A percentile compares a stretch with the other conserved stretches of the same genome.
phyloP scores from a whole-genome alignment of 2,797 vertebrate species.

The Takifugu rubripes region DNA sequence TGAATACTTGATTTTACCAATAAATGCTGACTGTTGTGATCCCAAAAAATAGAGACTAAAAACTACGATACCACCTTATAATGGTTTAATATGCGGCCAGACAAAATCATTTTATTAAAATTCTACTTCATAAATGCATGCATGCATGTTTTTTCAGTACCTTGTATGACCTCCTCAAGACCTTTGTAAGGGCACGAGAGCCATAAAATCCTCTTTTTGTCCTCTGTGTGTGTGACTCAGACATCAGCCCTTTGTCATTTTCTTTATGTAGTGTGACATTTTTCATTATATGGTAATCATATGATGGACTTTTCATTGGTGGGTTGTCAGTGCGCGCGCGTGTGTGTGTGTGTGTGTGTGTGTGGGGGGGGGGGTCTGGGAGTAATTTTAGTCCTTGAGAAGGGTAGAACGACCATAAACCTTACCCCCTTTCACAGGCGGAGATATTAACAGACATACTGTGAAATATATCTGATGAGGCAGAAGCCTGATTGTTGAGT shows the following conservation, averaged over 20 bases:
- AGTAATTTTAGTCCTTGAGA: conserved; percentile 54
- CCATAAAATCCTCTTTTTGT: conserved; percentile 21
- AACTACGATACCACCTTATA: neutral
- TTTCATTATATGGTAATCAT: conserved; percentile 31
- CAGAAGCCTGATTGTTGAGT: conserved; percentile 45
- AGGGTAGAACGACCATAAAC: conserved; percentile 49
- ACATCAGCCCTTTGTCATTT: conserved; percentile 20
- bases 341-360: conserved; percentile 8
- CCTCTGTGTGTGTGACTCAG: conserved; percentile 2
- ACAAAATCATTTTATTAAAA: too few relatives aligned
- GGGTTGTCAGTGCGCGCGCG: conserved; percentile 15
- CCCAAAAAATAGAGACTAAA: neutral
- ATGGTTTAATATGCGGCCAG: too few relatives aligned
- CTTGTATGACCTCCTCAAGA: neutral
- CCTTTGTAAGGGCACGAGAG: conserved; percentile 30
- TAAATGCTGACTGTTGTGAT: too few relatives aligned
- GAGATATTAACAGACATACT: conserved; percentile 41
- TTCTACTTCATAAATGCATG: neutral
- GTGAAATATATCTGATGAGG: conserved; percentile 47
- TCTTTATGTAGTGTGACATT: conserved; percentile 28
- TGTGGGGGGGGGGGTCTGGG: neutral
- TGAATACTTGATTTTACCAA: too few relatives aligned
- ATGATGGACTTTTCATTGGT: conserved; percentile 11
- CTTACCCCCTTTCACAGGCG: conserved; percentile 24
- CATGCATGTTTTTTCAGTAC: neutral